phyloP scores from a whole-genome alignment of 2,888 invertebrate species.

The Tetramorium bicarinatum region DNA sequence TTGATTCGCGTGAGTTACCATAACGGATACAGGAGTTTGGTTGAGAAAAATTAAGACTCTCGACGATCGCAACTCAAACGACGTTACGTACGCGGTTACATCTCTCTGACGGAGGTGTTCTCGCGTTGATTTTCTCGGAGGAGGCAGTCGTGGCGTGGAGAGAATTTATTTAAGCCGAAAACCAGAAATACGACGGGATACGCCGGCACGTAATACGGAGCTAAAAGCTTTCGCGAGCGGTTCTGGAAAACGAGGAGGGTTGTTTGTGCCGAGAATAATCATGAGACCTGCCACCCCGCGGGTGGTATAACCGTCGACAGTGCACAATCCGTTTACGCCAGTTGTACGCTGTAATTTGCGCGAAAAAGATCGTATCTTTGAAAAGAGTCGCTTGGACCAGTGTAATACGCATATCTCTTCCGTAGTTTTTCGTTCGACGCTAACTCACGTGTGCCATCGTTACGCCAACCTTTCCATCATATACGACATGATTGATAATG shows the following conservation, averaged over 20 bases:
- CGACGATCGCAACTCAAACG: not conserved
- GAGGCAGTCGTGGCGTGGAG: conserved; percentile 15
- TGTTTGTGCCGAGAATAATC: conserved; percentile 42
- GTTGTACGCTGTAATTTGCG: conserved; percentile 24
- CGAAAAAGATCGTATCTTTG: conserved; percentile 27
- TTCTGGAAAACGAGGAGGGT: conserved; percentile 18
- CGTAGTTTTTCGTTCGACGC: conserved; percentile 3
- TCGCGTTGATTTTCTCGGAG: conserved; percentile 49
- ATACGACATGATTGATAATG: conserved; percentile 29
- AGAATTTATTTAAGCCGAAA: conserved; percentile 55
- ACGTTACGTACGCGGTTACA: conserved; percentile 34
- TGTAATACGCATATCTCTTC: conserved; percentile 3
- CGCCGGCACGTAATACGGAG: conserved; percentile 6
- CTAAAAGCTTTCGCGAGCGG: conserved; percentile 37
- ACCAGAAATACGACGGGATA: not conserved
- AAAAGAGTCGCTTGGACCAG: conserved; percentile 1
- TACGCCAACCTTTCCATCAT: conserved; percentile 32
- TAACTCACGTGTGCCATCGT: conserved; percentile 22
- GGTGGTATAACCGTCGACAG: conserved; percentile 30
- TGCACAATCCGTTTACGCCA: conserved; percentile 34
- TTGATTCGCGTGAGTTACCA: not conserved
- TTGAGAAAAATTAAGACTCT: not conserved
- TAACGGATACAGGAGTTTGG: not conserved
- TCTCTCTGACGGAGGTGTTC: conserved; percentile 59
- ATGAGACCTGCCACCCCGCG: conserved; percentile 1